Percentiles rank a stretch among this genome's conserved stretches.
Evolutionary conservation across 2,113 vertebrate species (phyloP).

Genomic region (Elephas maximus): DNA sequence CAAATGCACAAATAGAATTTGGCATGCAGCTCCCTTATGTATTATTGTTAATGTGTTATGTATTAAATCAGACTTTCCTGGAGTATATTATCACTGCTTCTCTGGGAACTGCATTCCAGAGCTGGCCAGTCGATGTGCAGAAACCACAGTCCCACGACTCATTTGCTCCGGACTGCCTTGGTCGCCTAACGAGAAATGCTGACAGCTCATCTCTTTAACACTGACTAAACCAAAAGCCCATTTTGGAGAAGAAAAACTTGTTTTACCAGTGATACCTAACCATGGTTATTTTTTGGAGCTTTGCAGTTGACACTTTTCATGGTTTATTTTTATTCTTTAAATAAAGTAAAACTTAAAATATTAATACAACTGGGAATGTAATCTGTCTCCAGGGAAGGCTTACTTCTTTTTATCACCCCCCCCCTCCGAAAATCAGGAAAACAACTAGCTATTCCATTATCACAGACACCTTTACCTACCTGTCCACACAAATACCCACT

Average conservation of each 20-base stretch:
- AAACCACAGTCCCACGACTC: neutral
- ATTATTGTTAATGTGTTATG: neutral
- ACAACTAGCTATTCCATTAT: neutral
- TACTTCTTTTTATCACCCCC: neutral
- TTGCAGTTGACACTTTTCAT: neutral
- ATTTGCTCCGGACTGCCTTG: neutral
- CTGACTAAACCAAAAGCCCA: neutral
- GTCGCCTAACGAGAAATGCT: slow-evolving; percentile 2
- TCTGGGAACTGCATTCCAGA: neutral
- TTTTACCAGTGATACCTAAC: neutral
- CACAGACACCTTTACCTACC: neutral
- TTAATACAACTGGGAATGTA: neutral
- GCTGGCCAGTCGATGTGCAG: neutral
- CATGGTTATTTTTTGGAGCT: neutral
- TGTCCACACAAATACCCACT: neutral
- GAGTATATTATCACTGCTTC: neutral
- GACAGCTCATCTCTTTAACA: neutral
- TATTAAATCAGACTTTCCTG: neutral
- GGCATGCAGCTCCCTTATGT: neutral
- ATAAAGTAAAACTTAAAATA: slow-evolving; percentile 3
- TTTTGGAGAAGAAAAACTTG: slow-evolving; percentile 4
- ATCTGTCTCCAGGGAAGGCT: neutral
- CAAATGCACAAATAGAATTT: neutral
- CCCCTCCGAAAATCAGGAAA: slow-evolving; percentile 24
- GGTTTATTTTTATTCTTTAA: slow-evolving; percentile 17